Conservation (phyloP, 1,140 invertebrate genomes). For the Bombus polaris region DNA sequence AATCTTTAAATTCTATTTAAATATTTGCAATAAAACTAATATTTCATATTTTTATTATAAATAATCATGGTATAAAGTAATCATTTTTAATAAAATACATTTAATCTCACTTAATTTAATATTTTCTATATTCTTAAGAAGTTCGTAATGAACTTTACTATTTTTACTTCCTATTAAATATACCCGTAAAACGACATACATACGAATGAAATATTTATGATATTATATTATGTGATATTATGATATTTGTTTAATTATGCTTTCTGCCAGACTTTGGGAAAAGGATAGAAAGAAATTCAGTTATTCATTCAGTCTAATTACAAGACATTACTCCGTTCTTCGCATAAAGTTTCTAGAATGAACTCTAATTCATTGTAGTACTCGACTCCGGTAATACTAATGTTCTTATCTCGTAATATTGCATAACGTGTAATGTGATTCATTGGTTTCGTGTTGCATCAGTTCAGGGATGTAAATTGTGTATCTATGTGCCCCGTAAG, state of each 20-base stretch:
- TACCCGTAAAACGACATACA: no score
- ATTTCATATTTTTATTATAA: constrained; percentile 17
- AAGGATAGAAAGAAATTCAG: background rate
- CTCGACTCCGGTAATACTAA: background rate
- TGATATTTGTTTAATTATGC: background rate
- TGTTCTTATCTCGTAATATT: constrained; percentile 20
- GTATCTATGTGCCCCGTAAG: background rate
- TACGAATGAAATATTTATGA: no score
- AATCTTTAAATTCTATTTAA: background rate
- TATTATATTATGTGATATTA: background rate
- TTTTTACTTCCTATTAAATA: background rate
- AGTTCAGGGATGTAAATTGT: background rate
- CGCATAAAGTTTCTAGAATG: constrained; percentile 28
- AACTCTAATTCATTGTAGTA: no score
- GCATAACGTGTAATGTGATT: constrained; percentile 11
- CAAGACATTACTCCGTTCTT: background rate
- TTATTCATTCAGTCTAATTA: background rate
- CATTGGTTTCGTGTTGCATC: constrained; percentile 17
- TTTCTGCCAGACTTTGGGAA: background rate
- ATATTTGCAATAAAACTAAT: background rate
- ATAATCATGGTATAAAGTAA: background rate
- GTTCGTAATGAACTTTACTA: no score
- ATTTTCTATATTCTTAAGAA: background rate
- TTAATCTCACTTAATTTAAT: background rate
- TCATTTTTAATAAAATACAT: constrained; percentile 21